Percentiles rank a stretch among this genome's conserved stretches.
These are phyloP conservation scores for Plebejus melissa DNA, from an alignment of 2,888 invertebrate species.

Conservation along the genomic window DNA sequence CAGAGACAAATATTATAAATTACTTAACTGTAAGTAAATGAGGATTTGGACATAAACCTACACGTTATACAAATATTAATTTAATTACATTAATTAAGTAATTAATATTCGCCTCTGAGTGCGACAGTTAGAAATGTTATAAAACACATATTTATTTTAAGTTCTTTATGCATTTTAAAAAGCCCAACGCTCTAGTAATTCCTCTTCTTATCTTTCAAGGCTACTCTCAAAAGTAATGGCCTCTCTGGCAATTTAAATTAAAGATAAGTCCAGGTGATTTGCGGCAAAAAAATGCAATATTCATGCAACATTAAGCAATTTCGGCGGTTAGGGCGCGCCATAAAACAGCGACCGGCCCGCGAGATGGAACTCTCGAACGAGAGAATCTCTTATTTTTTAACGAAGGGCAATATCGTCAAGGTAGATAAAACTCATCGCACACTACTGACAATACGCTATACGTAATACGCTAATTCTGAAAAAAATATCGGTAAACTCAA, in stretches of 20 bases:
- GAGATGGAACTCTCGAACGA: slow-evolving; percentile 46
- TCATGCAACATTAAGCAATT: slow-evolving; percentile 25
- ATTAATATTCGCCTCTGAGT: no score
- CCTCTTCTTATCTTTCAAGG: neutral
- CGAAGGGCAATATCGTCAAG: slow-evolving; percentile 44
- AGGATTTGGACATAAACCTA: no score
- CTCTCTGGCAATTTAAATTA: slow-evolving; percentile 7
- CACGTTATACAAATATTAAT: no score
- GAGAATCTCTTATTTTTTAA: slow-evolving; percentile 58
- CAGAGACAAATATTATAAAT: no score
- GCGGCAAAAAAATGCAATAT: slow-evolving; percentile 25
- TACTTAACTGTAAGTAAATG: no score
- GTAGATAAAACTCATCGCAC: slow-evolving; percentile 50
- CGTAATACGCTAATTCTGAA: no score
- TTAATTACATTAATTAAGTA: no score
- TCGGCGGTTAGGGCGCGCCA: slow-evolving; percentile 14
- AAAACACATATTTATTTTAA: neutral
- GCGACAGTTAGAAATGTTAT: no score
- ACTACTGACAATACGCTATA: neutral
- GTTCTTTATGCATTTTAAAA: neutral
- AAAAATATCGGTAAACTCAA: neutral
- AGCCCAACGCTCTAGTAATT: neutral
- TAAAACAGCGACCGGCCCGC: slow-evolving; percentile 9
- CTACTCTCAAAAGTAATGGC: slow-evolving; percentile 3
- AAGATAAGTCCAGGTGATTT: slow-evolving; percentile 15